Conservation (phyloP, 2,888 invertebrate species). For the Amorpha juglandis region DNA sequence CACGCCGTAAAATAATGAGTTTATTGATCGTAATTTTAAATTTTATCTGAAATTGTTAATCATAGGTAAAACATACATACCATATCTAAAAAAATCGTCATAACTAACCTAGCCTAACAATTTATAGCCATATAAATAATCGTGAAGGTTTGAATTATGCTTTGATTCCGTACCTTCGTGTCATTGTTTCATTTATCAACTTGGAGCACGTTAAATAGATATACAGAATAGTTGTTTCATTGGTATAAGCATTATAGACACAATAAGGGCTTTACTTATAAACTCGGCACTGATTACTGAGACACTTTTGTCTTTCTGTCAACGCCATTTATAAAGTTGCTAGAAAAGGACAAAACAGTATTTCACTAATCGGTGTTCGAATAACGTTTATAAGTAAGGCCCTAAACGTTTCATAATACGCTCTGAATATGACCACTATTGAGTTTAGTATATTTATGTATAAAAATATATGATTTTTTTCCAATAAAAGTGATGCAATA, state of each 20-base stretch:
- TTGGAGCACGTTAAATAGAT: too few relatives aligned
- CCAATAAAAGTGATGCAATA: constrained; percentile 11
- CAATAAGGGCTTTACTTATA: too few relatives aligned
- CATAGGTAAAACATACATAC: not conserved
- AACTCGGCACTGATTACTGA: too few relatives aligned
- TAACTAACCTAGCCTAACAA: constrained; percentile 30
- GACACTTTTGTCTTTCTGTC: too few relatives aligned
- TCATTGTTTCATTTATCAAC: too few relatives aligned
- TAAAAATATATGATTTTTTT: not conserved
- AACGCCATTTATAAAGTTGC: too few relatives aligned
- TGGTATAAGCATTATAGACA: too few relatives aligned
- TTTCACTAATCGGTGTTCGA: too few relatives aligned
- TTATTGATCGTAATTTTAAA: constrained; percentile 13
- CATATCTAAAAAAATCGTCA: not conserved
- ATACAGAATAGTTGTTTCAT: too few relatives aligned
- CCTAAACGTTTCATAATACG: too few relatives aligned
- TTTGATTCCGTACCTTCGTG: not conserved
- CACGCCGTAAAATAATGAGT: constrained; percentile 16
- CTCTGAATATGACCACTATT: not conserved
- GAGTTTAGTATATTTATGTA: not conserved
- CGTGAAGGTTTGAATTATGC: not conserved
- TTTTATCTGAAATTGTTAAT: not conserved
- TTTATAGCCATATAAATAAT: not conserved
- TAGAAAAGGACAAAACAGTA: too few relatives aligned
- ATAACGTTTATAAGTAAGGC: too few relatives aligned